Evolutionary conservation across 1,140 invertebrate species (phyloP).

Genomic region (Dolichoris vasculosae): DNA sequence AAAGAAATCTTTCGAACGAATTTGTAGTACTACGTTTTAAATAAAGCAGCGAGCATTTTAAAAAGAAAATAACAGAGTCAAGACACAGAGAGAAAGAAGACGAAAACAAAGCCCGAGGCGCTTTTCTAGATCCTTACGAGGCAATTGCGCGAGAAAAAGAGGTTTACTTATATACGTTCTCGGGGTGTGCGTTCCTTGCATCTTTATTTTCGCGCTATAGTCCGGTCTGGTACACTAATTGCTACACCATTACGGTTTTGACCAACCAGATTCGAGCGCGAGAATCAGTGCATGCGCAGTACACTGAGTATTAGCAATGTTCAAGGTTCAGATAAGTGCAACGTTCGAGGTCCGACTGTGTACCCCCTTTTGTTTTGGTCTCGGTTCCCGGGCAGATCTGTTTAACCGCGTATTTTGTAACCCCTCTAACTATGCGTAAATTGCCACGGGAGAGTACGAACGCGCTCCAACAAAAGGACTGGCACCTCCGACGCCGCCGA

Average conservation of each 20-base stretch:
- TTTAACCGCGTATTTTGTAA: slow-evolving; percentile 21
- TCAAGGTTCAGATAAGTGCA: background rate
- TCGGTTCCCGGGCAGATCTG: background rate
- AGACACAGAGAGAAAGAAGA: background rate
- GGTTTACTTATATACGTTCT: background rate
- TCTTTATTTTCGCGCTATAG: background rate
- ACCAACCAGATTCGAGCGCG: background rate
- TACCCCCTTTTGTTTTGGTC: background rate
- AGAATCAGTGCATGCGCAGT: background rate
- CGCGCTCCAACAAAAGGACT: background rate
- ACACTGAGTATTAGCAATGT: background rate
- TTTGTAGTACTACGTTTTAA: slow-evolving; percentile 11
- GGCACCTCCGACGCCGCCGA: background rate
- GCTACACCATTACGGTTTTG: background rate
- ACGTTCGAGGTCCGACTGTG: background rate
- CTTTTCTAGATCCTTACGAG: slow-evolving; percentile 21
- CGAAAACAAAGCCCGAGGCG: slow-evolving; percentile 22
- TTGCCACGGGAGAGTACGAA: background rate
- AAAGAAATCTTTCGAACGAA: slow-evolving; percentile 25
- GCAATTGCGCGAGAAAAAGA: background rate
- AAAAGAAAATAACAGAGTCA: background rate
- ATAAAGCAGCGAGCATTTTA: background rate
- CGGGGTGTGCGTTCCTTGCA: background rate
- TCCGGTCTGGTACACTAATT: background rate
- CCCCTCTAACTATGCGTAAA: background rate